Evolutionary conservation across 2,888 invertebrate genomes (phyloP).

Genomic region (Drosophila glabriapex): DNA sequence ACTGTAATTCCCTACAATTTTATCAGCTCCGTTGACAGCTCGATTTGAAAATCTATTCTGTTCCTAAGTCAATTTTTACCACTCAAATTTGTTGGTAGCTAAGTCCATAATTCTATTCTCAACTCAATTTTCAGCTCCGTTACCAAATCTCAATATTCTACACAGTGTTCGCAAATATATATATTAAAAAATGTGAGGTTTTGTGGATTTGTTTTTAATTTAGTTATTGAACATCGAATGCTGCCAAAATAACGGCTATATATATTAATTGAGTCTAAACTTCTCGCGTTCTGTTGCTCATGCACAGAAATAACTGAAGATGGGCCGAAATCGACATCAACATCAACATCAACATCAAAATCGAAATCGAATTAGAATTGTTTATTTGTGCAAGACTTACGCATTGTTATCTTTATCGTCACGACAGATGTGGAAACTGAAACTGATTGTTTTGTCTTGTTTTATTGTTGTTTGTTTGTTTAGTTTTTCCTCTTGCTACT

Average conservation of each 20-base stretch:
- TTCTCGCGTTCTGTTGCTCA: background rate
- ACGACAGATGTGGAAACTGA: constrained; percentile 36
- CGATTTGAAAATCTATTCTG: too few species aligned
- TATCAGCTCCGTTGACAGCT: too few species aligned
- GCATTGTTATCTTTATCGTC: constrained; percentile 42
- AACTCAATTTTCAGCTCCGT: background rate
- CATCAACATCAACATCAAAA: background rate
- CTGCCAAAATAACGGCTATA: constrained; percentile 31
- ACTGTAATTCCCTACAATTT: too few species aligned
- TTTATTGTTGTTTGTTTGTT: background rate
- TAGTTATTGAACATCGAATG: constrained; percentile 38
- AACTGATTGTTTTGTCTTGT: background rate
- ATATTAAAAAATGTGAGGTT: background rate
- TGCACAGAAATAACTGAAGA: constrained; percentile 22
- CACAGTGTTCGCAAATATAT: background rate
- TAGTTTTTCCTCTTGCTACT: background rate
- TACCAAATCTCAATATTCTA: background rate
- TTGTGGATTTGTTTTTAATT: constrained; percentile 16
- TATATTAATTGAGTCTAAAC: constrained; percentile 40
- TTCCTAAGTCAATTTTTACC: too few species aligned
- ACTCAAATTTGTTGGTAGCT: background rate
- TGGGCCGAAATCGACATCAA: background rate
- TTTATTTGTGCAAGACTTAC: constrained; percentile 54
- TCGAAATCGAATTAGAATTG: constrained; percentile 5
- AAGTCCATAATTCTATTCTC: background rate